phyloP scores from a whole-genome alignment of 2,888 invertebrate genomes.

The Coenonympha arcania region DNA sequence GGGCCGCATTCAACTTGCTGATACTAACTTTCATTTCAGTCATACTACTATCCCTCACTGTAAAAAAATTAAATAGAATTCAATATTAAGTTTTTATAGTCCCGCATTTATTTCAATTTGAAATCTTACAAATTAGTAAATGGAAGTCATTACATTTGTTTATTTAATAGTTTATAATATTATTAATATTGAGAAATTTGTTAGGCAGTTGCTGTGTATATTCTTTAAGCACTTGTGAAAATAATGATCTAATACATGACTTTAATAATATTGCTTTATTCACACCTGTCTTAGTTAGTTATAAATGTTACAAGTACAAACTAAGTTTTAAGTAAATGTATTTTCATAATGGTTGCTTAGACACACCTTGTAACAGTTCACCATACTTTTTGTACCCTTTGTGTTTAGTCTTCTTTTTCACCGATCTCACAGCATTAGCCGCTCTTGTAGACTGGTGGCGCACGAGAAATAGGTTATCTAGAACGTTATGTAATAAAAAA shows the following conservation, averaged over 20 bases:
- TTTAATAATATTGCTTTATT: background rate
- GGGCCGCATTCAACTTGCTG: slow-evolving; percentile 77
- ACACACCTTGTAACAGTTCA: slow-evolving; percentile 78
- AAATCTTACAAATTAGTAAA: no score
- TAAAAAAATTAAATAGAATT: no score
- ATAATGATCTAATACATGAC: no score
- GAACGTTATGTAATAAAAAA: slow-evolving; percentile 57
- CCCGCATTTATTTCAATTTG: no score
- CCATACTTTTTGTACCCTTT: slow-evolving; percentile 75
- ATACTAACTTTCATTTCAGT: slow-evolving; percentile 80
- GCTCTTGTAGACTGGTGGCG: slow-evolving; percentile 65
- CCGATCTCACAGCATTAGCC: slow-evolving; percentile 49
- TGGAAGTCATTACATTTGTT: no score
- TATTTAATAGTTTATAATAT: no score
- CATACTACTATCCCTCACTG: slow-evolving; percentile 78
- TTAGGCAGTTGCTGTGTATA: no score
- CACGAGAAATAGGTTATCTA: slow-evolving; percentile 46
- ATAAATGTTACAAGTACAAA: no score
- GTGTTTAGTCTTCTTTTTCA: slow-evolving; percentile 62
- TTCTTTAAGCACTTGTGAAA: no score
- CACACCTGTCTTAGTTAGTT: background rate
- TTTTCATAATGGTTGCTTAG: background rate
- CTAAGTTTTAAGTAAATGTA: no score
- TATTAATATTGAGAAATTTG: no score
- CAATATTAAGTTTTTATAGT: no score